Base-by-base conservation (phyloP, 1,140 invertebrate species). In the Araneus ventricosus region DNA sequence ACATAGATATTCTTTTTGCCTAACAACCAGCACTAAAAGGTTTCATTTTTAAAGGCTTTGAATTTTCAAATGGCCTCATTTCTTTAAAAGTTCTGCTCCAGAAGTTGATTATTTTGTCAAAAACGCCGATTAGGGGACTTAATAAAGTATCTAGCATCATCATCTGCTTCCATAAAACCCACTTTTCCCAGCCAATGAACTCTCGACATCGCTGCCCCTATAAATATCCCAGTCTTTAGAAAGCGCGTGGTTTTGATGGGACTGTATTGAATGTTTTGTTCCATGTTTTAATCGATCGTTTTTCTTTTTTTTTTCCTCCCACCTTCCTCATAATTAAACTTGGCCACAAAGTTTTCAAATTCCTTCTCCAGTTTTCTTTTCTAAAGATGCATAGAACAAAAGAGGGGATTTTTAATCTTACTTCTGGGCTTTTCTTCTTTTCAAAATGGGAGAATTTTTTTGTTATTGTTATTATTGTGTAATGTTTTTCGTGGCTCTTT, bases 251-350 rank as follows among this genome's bases (percentile, higher is more conserved):
- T 79, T 80, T 79, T 90, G 88, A 90, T 57, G 52, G 67, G 27
- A 14, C 20, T 20, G 82, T 84, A 90, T 80, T 90, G 88, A 79
- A 41, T 80, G 88, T 59, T 90, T 90, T 90, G 88, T 90, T 90
- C 5, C 10, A n/a, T 27, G 20, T 24, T 59, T 90, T 90, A 79
- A 90, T 57, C 45, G 41, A 90, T 79, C 57, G 5, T 27, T 6
- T 30, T 34, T 6, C 34, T 24, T 52, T 41, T 75, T 1, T 22
- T 22, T 37, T 75, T 37, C 14, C 27, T 30, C 14, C 17, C 45
- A 52, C 27, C 63, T 82, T 24, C 14, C 82, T 52, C 82, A 57
- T 84, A 84, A 84, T 84, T 84, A 84, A 84, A 41, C 45, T 84
- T 24, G 34, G 14, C 70, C 27, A 27, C 27, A 30, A 75, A 37